These are phyloP conservation scores for Pedetes capensis DNA, from an alignment of 2,113 vertebrate genomes.

Conservation along the genomic window DNA sequence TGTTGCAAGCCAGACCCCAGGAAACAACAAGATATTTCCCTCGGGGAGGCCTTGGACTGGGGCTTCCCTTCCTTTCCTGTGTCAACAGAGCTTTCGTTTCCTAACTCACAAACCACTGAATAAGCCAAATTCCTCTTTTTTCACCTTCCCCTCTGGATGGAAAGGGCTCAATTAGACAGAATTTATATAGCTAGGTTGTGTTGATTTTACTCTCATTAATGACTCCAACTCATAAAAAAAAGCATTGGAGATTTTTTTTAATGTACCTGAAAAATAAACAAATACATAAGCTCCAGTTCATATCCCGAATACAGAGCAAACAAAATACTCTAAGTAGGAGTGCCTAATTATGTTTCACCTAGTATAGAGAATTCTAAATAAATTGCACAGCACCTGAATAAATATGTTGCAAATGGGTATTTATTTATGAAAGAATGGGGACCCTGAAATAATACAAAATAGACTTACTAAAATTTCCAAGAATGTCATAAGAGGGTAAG, in stretches of 20 bases:
- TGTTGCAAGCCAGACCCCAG: slow-evolving; percentile 46
- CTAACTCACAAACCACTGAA: slow-evolving; percentile 41
- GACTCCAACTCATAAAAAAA: slow-evolving; percentile 45
- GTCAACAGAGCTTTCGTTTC: slow-evolving; percentile 64
- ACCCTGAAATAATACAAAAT: background rate
- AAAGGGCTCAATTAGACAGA: slow-evolving; percentile 48
- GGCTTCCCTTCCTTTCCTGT: slow-evolving; percentile 56
- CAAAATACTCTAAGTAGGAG: slow-evolving; percentile 19
- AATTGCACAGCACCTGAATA: background rate
- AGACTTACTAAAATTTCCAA: background rate
- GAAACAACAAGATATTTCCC: slow-evolving; percentile 67
- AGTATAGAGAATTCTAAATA: background rate
- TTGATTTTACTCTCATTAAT: slow-evolving; percentile 73
- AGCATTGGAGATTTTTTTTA: background rate
- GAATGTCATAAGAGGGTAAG: too few relatives aligned
- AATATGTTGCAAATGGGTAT: background rate
- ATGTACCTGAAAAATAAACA: slow-evolving; percentile 66
- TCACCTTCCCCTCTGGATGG: slow-evolving; percentile 4
- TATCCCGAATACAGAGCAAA: slow-evolving; percentile 41
- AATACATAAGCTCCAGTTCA: background rate
- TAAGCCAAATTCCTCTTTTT: slow-evolving; percentile 46
- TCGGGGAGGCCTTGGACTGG: slow-evolving; percentile 27
- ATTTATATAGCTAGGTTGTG: slow-evolving; percentile 56
- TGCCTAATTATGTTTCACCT: slow-evolving; percentile 24
- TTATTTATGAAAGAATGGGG: slow-evolving; percentile 1